A percentile compares a stretch with the other conserved stretches of the same genome.
Evolutionary conservation across 1,140 invertebrate species (phyloP).

Genomic region (Heliconius nattereri): DNA sequence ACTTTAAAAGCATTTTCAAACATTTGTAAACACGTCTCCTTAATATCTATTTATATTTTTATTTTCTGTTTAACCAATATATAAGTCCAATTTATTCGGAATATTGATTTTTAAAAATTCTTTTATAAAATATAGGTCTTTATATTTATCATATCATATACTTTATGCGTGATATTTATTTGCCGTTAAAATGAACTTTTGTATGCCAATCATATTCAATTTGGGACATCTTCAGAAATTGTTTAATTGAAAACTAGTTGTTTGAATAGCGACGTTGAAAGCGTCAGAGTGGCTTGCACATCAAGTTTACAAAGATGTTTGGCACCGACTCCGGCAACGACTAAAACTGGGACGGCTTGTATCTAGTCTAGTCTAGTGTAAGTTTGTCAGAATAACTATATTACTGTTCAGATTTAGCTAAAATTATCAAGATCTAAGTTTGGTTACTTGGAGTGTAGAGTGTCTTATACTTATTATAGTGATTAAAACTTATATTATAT

Average conservation of each 20-base stretch:
- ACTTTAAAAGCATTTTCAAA: too few species aligned
- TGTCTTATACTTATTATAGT: not conserved
- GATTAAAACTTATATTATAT: not conserved
- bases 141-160: not conserved
- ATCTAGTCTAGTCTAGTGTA: not conserved
- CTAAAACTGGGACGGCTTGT: conserved; percentile 23
- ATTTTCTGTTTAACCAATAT: too few species aligned
- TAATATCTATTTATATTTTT: too few species aligned
- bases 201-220: conserved; percentile 4
- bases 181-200: not conserved
- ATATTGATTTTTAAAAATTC: too few species aligned
- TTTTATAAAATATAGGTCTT: too few species aligned
- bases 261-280: conserved; percentile 24
- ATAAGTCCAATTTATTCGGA: too few species aligned
- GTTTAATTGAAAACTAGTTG: conserved; percentile 17
- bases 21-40: too few species aligned
- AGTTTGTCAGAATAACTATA: conserved; percentile 9
- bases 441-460: not conserved
- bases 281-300: conserved; percentile 26
- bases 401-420: conserved; percentile 11
- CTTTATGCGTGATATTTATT: not conserved
- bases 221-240: not conserved
- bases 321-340: conserved; percentile 20
- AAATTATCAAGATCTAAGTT: not conserved
- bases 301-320: conserved; percentile 34